These are phyloP conservation scores for Pholis gunnellus DNA, from an alignment of 2,113 vertebrate species.

Conservation along the genomic window DNA sequence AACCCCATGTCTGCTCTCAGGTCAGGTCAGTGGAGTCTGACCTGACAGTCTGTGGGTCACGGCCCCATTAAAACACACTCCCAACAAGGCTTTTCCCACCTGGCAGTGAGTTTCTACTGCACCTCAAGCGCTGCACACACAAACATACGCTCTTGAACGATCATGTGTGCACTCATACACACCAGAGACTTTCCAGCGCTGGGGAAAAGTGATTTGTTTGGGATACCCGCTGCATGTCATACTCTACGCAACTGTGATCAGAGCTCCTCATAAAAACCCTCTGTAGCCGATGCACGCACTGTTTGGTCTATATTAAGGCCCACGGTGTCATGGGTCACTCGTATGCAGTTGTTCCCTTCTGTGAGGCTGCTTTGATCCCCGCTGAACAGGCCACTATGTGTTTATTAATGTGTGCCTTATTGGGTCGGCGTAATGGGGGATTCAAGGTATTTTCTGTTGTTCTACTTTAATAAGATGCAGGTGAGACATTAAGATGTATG, in stretches of 20 bases:
- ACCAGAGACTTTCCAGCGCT: neutral
- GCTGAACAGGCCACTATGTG: rapidly evolving
- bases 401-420: neutral
- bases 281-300: neutral
- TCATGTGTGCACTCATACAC: neutral
- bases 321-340: neutral
- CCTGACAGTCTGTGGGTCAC: conserved; percentile 41
- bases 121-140: neutral
- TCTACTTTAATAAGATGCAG: neutral
- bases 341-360: neutral
- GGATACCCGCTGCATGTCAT: neutral
- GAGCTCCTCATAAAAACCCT: neutral
- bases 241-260: neutral
- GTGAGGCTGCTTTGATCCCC: conserved; percentile 5
- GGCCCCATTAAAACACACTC: conserved; percentile 52
- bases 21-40: conserved; percentile 56
- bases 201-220: neutral
- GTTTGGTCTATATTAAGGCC: neutral
- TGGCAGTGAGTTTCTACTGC: conserved; percentile 11
- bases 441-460: neutral
- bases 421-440: neutral
- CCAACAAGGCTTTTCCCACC: conserved; percentile 32
- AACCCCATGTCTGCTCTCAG: conserved; percentile 7
- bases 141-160: neutral
- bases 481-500: neutral